These are phyloP conservation scores for Adelphocoris suturalis DNA, from an alignment of 2,888 invertebrate species.

Conservation along the genomic window DNA sequence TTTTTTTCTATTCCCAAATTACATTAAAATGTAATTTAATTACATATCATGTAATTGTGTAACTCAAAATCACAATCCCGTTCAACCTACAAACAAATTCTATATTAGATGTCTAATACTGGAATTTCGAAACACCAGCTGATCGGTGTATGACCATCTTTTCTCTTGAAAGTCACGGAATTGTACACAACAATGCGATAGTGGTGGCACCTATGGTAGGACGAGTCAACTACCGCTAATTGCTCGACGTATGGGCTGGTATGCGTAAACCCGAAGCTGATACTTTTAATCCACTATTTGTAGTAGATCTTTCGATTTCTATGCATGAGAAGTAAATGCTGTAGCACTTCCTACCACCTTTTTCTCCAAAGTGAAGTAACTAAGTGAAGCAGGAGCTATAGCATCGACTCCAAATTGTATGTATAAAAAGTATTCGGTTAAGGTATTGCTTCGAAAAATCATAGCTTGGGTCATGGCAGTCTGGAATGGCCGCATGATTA, in stretches of 20 bases:
- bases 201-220: too few relatives aligned
- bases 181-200: too few relatives aligned
- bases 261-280: slow-evolving; percentile 31
- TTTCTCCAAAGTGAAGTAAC: slow-evolving; percentile 13
- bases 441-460: slow-evolving; percentile 29
- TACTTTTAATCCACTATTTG: slow-evolving; percentile 20
- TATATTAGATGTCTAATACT: too few relatives aligned
- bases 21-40: too few relatives aligned
- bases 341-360: slow-evolving; percentile 32
- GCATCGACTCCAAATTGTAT: slow-evolving; percentile 49
- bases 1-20: too few relatives aligned
- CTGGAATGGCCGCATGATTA: slow-evolving; percentile 9
- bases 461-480: background rate
- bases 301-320: slow-evolving; percentile 12
- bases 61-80: too few relatives aligned
- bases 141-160: too few relatives aligned
- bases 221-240: too few relatives aligned
- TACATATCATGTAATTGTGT: too few relatives aligned
- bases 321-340: slow-evolving; percentile 48
- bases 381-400: slow-evolving; percentile 44
- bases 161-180: too few relatives aligned
- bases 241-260: background rate
- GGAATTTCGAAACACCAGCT: too few relatives aligned
- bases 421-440: background rate
- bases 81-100: too few relatives aligned